Percentiles rank a stretch among this genome's conserved stretches.
phyloP scores from a whole-genome alignment of 92 coral and sea anemone genomes.

The Zoanthus gigantus region DNA sequence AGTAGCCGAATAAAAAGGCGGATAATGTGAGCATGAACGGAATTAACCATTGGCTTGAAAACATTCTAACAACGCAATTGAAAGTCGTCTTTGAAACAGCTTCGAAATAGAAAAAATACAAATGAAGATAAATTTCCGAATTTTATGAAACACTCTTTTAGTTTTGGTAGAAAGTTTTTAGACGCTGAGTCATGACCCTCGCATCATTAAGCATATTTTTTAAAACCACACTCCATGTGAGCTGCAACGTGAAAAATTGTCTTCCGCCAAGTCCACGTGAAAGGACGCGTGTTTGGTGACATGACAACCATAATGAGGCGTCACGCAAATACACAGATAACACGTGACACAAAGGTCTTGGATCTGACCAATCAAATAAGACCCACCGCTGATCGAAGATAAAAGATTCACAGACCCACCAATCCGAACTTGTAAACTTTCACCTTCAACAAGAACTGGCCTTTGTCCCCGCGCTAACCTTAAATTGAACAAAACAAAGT shows the following conservation, averaged over 20 bases:
- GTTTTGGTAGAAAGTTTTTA: not conserved
- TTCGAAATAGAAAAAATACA: too few species aligned
- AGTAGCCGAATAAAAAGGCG: too few species aligned
- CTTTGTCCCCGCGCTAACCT: constrained; percentile 48
- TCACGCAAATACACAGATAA: not conserved
- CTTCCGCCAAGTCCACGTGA: constrained; percentile 24
- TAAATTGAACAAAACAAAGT: constrained; percentile 10
- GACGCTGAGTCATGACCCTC: not conserved
- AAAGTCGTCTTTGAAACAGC: too few species aligned
- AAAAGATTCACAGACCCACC: constrained; percentile 20
- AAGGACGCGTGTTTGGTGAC: constrained; percentile 14
- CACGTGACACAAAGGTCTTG: constrained; percentile 2
- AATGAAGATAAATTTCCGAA: too few species aligned
- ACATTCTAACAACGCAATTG: too few species aligned
- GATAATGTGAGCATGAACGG: too few species aligned
- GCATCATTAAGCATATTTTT: not conserved
- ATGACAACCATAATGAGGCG: not conserved
- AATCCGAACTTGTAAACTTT: constrained; percentile 46
- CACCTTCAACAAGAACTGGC: constrained; percentile 46
- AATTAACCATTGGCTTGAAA: too few species aligned
- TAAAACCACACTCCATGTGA: constrained; percentile 6
- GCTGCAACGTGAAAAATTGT: not conserved
- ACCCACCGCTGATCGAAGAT: not conserved
- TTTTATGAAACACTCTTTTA: not conserved
- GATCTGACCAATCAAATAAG: constrained; percentile 19